Conservation (phyloP, 2,888 invertebrate species). For the Tuberolachnus salignus region DNA sequence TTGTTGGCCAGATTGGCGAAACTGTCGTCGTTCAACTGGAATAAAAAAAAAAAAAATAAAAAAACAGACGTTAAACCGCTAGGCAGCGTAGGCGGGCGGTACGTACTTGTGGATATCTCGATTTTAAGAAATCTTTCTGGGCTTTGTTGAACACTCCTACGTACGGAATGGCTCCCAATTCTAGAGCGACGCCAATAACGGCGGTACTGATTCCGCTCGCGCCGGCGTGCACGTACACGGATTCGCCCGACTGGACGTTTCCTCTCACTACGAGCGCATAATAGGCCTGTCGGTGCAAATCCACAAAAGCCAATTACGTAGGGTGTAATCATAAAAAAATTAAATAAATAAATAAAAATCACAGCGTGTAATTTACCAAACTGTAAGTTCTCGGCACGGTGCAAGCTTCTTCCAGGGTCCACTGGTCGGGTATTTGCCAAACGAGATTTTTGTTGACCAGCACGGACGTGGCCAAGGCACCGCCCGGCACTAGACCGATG, state of each 20-base stretch:
- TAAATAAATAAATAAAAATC: no score
- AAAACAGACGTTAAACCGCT: no score
- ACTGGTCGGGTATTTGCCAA: slow-evolving; percentile 86
- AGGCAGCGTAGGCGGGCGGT: background rate
- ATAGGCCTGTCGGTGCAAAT: slow-evolving; percentile 67
- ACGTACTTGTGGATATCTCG: slow-evolving; percentile 75
- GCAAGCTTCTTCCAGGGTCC: slow-evolving; percentile 90
- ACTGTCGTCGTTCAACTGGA: slow-evolving; percentile 73
- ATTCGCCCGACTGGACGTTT: slow-evolving; percentile 79
- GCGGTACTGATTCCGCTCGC: slow-evolving; percentile 97
- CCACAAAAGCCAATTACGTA: background rate
- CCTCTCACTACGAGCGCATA: slow-evolving; percentile 91
- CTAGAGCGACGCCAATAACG: slow-evolving; percentile 89
- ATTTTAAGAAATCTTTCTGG: slow-evolving; percentile 85
- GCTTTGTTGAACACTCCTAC: slow-evolving; percentile 89
- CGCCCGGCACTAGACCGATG: slow-evolving; percentile 91
- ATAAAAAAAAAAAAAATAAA: background rate
- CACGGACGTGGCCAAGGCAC: slow-evolving; percentile 90
- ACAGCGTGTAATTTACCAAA: slow-evolving; percentile 67
- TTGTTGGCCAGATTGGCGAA: slow-evolving; percentile 88
- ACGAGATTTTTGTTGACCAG: slow-evolving; percentile 81
- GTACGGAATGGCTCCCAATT: slow-evolving; percentile 84
- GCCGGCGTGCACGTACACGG: slow-evolving; percentile 90
- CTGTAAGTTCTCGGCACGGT: slow-evolving; percentile 93
- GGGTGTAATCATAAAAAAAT: no score